A percentile compares a stretch with the other conserved stretches of the same genome.
Evolutionary conservation across 2,888 invertebrate species (phyloP).

Genomic region (Microplitis manilae): DNA sequence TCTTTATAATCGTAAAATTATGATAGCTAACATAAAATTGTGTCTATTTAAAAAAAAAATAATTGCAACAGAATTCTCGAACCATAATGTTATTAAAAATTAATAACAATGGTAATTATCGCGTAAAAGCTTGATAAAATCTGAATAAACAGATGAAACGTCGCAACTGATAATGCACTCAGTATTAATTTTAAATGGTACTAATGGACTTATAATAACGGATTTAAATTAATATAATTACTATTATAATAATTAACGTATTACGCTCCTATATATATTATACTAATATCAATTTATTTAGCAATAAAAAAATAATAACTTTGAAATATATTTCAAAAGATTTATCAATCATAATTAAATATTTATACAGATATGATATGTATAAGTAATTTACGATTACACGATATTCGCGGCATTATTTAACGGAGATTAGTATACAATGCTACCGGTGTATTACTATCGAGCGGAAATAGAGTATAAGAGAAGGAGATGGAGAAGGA

Average conservation of each 20-base stretch:
- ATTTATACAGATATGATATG: background rate
- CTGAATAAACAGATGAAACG: background rate
- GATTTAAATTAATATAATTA: background rate
- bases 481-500: conserved; percentile 35
- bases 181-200: background rate
- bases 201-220: background rate
- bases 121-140: background rate
- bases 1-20: too few relatives aligned
- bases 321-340: too few relatives aligned
- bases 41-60: too few relatives aligned
- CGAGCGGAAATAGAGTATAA: conserved; percentile 38
- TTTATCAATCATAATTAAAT: too few relatives aligned
- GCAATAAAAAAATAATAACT: too few relatives aligned
- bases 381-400: background rate
- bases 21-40: too few relatives aligned
- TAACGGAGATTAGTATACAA: conserved; percentile 6
- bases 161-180: background rate
- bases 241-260: background rate
- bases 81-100: background rate
- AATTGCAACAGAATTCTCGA: background rate
- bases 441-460: conserved; percentile 19
- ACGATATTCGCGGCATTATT: background rate
- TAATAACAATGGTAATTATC: background rate
- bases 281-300: too few relatives aligned
- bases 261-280: background rate